phyloP scores from a whole-genome alignment of 2,888 invertebrate species.

The Andricus quercusramuli region DNA sequence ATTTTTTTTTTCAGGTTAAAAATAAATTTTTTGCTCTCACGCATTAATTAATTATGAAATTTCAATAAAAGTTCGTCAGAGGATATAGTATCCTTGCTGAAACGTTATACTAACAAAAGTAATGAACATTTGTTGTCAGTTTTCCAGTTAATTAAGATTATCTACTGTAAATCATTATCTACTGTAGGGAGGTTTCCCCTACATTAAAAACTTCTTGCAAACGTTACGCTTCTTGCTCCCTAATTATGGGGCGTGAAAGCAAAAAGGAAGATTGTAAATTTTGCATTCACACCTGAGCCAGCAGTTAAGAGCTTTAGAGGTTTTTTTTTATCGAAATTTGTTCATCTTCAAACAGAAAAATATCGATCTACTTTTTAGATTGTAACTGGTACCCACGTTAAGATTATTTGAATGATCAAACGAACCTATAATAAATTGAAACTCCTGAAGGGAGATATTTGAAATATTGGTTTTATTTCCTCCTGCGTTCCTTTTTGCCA shows the following conservation, averaged over 20 bases:
- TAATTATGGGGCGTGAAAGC: background rate
- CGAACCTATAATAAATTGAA: background rate
- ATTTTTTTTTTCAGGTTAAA: too few relatives aligned
- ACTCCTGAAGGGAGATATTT: background rate
- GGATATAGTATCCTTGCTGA: too few relatives aligned
- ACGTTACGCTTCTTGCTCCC: background rate
- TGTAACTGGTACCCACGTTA: background rate
- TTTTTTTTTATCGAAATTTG: background rate
- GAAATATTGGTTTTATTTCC: background rate
- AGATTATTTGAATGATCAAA: background rate
- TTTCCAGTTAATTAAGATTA: too few relatives aligned
- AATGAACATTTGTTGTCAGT: too few relatives aligned
- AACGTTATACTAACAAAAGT: too few relatives aligned
- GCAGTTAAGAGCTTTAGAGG: background rate
- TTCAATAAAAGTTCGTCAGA: too few relatives aligned
- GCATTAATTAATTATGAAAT: too few relatives aligned
- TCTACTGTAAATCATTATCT: too few relatives aligned
- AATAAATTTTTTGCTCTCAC: too few relatives aligned
- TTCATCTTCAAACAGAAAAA: background rate
- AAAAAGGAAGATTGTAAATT: background rate
- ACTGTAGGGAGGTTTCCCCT: too few relatives aligned
- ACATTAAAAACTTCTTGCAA: background rate
- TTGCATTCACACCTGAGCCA: background rate
- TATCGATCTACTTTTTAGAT: background rate
- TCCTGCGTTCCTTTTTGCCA: background rate